Evolutionary conservation across 2,888 invertebrate species (phyloP).

Genomic region (Drosophila falleni): DNA sequence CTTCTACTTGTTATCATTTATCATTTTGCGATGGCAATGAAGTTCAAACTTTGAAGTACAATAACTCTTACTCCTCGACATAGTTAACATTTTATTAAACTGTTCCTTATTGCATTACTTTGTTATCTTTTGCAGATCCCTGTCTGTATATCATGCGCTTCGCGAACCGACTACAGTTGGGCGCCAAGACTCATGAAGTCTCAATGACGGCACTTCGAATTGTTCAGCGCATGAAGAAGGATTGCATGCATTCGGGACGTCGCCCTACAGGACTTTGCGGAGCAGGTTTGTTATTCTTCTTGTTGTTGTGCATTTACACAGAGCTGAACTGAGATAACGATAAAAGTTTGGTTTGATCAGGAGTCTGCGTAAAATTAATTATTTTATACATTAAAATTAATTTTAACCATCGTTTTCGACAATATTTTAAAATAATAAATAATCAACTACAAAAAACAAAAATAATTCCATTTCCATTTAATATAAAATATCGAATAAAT

Average conservation of each 20-base stretch:
- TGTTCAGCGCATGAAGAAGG: slow-evolving; percentile 98
- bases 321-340: too few relatives aligned
- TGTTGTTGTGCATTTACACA: too few relatives aligned
- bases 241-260: slow-evolving; percentile 98
- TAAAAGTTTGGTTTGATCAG: too few relatives aligned
- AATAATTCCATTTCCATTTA: too few relatives aligned
- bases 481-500: background rate
- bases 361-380: too few relatives aligned
- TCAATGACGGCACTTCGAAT: slow-evolving; percentile 97
- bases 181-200: slow-evolving; percentile 96
- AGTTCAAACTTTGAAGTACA: background rate
- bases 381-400: too few relatives aligned
- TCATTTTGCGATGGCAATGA: slow-evolving; percentile 34
- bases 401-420: too few relatives aligned
- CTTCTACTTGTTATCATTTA: slow-evolving; percentile 53
- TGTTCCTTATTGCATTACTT: slow-evolving; percentile 42
- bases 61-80: background rate
- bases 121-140: slow-evolving; percentile 89
- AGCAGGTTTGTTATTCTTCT: slow-evolving; percentile 89
- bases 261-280: slow-evolving; percentile 99
- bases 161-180: slow-evolving; percentile 96
- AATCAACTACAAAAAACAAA: too few relatives aligned
- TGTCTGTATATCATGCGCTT: slow-evolving; percentile 98
- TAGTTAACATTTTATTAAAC: slow-evolving; percentile 14
- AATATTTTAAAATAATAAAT: too few relatives aligned